phyloP scores from a whole-genome alignment of 2,113 vertebrate species.

The Amia ocellicauda region DNA sequence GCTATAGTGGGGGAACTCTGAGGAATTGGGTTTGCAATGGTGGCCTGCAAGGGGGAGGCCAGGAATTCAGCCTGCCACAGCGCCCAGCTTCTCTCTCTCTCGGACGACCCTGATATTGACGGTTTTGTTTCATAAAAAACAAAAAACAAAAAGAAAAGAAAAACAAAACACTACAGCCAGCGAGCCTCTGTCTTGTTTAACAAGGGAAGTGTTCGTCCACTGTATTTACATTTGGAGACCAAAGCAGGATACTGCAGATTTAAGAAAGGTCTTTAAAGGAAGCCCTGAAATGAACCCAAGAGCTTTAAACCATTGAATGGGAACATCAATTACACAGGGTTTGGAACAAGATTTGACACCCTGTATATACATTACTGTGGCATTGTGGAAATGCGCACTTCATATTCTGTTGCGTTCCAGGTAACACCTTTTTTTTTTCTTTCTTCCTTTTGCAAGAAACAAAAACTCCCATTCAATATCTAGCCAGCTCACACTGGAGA shows the following conservation, averaged over 20 bases:
- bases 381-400: conserved; percentile 43
- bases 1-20: no score
- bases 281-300: conserved; percentile 36
- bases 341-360: conserved; percentile 35
- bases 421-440: conserved; percentile 35
- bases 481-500: not conserved
- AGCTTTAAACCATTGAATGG: conserved; percentile 8
- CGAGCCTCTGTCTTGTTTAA: conserved; percentile 33
- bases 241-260: conserved; percentile 54
- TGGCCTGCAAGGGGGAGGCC: no score
- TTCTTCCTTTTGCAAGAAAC: not conserved
- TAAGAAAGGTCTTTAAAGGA: conserved; percentile 40
- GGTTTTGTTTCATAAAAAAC: no score
- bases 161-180: conserved; percentile 2
- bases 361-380: conserved; percentile 8
- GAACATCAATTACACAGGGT: conserved; percentile 40
- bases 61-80: no score
- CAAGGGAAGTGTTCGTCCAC: conserved; percentile 34
- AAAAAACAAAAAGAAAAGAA: conserved; percentile 19
- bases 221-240: conserved; percentile 45
- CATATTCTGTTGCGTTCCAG: conserved; percentile 39
- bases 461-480: not conserved
- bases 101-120: not conserved
- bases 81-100: not conserved
- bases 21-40: no score